phyloP scores from a whole-genome alignment of 2,888 invertebrate species.

The Euspilapteryx auroguttella region DNA sequence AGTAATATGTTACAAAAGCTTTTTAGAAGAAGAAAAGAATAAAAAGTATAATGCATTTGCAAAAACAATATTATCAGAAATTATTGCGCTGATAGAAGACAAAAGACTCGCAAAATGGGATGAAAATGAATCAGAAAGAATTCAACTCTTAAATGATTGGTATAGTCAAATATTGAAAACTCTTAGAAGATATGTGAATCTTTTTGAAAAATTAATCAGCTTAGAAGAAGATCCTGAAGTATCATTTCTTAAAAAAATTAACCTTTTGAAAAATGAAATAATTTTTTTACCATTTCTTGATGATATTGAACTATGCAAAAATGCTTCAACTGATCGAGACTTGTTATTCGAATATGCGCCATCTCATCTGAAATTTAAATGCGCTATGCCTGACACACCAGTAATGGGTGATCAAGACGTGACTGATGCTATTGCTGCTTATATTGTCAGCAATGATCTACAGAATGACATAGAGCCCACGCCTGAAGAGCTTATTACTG shows the following conservation, averaged over 20 bases:
- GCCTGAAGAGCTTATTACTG: conserved; percentile 35
- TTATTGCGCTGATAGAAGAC: conserved; percentile 37
- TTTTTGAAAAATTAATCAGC: conserved; percentile 13
- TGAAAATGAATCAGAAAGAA: conserved; percentile 29
- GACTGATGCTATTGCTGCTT: conserved; percentile 24
- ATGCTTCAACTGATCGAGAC: conserved; percentile 13
- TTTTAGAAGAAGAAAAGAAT: conserved; percentile 19
- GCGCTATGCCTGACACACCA: conserved; percentile 27
- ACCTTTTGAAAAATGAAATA: conserved; percentile 2
- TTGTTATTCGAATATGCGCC: conserved; percentile 33
- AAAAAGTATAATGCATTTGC: conserved; percentile 23
- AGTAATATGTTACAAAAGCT: conserved; percentile 29
- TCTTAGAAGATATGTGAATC: conserved; percentile 18
- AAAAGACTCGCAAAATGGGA: conserved; percentile 29
- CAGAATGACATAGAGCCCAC: conserved; percentile 38
- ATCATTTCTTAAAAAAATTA: too few relatives aligned
- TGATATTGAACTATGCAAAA: conserved; percentile 20
- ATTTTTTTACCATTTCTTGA: conserved; percentile 23
- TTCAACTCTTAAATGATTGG: conserved; percentile 33
- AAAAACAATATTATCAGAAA: conserved; percentile 35
- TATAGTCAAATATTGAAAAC: conserved; percentile 11
- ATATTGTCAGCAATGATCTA: conserved; percentile 33
- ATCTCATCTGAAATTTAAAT: conserved; percentile 16
- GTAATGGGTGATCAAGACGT: conserved; percentile 47
- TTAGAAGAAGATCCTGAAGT: conserved; percentile 7